These are phyloP conservation scores for Leucoptera coffeella DNA, from an alignment of 2,888 invertebrate species.

Conservation along the genomic window DNA sequence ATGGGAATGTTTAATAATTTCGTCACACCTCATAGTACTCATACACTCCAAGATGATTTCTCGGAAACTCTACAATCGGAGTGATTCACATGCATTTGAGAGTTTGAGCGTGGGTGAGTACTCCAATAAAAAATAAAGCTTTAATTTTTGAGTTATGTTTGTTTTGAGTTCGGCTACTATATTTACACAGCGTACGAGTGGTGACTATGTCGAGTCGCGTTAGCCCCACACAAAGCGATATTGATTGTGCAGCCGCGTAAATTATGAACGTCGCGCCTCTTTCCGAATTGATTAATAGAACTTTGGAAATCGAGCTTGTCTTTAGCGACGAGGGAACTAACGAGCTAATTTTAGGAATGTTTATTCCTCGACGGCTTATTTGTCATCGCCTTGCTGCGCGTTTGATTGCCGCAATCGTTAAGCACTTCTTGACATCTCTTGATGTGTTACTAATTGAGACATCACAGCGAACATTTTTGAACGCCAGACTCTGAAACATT, in stretches of 20 bases:
- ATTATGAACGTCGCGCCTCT: conserved; percentile 32
- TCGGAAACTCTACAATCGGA: no score
- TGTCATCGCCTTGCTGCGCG: conserved; percentile 20
- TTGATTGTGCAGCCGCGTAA: conserved; percentile 31
- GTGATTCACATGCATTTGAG: conserved; percentile 21
- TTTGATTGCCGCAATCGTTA: conserved; percentile 30
- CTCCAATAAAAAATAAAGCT: conserved; percentile 32
- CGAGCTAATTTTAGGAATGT: conserved; percentile 26
- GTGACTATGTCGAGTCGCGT: conserved; percentile 25
- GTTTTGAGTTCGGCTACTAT: conserved; percentile 34
- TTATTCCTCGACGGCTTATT: conserved; percentile 16
- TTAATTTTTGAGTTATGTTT: conserved; percentile 42
- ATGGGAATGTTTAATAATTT: no score
- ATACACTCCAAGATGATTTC: no score
- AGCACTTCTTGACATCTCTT: no score
- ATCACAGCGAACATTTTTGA: no score
- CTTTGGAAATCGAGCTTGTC: conserved; percentile 4
- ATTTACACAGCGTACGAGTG: conserved; percentile 20
- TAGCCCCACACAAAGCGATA: conserved; percentile 47
- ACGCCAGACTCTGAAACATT: no score
- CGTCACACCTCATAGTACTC: no score
- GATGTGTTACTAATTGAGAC: no score
- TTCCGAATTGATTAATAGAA: conserved; percentile 47
- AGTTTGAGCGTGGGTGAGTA: conserved; percentile 19
- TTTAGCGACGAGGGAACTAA: no score